Evolutionary conservation across 2,888 invertebrate genomes (phyloP), one percentile per base, ranked within the genome.

Genomic region (Nyleta sp.): DNA sequence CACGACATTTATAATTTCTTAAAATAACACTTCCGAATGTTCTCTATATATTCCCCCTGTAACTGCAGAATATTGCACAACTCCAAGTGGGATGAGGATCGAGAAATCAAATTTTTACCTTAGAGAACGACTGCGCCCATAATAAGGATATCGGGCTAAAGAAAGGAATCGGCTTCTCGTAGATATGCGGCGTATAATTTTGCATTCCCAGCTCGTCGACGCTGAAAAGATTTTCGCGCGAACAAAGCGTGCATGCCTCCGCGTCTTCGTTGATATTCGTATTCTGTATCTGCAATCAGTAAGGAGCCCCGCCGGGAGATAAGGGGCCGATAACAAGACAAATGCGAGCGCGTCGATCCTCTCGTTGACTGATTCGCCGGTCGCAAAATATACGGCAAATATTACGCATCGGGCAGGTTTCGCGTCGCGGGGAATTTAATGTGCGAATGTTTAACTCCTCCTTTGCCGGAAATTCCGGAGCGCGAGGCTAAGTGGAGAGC

Each of bases 171-270:
- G 79, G 72, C 75, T 75, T 70, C 78, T 82, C 80, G 81, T 82
- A 80, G 82, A 83, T 82, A 81, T 80, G 81, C 82, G 55, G 31
- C 70, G 74, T 60, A 78, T 76, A 78, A 80, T 76, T 81, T 74
- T 40, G 44, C 68, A 80, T 82, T 82, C 79, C 59, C 79, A 73
- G 65, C 71, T 81, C 81, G 78, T 59, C 71, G 80, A 42, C 68
- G 67, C 48, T 77, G 74, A 83, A 82, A 81, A 82, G 83, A 83
- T 80, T 81, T 24, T 84, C 73, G 44, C 73, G 59, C 77, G 81
- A 84, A 82, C 82, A 82, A 83, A 81, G 72, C 46, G 71, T 64
- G 62, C 77, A 35, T 73, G 53, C 71, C 53, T 68, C 48, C 59
- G 57, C 76, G 50, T 72, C 78, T 68, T 65, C 67, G 53, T 67